Percentiles rank a stretch among this genome's conserved stretches.
phyloP scores from a whole-genome alignment of 2,888 invertebrate genomes.

The Panorpa germanica region DNA sequence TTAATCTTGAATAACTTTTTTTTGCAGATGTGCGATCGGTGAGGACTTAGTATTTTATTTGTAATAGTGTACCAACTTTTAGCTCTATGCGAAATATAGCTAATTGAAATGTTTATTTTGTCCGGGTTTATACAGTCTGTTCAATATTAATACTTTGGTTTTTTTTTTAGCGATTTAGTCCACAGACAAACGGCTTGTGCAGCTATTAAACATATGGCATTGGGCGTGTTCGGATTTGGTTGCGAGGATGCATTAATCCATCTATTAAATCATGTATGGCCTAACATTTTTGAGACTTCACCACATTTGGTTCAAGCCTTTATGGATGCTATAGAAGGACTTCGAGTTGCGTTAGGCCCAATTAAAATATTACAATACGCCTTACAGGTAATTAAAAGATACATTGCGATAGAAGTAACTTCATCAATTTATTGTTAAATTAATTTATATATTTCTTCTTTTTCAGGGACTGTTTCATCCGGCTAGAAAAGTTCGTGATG shows the following conservation, averaged over 20 bases:
- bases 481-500: conserved; percentile 95
- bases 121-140: too few species aligned
- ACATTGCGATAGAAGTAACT: conserved; percentile 5
- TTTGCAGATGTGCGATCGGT: too few species aligned
- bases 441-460: conserved; percentile 13
- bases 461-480: conserved; percentile 93
- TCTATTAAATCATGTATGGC: conserved; percentile 97
- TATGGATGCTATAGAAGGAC: conserved; percentile 96
- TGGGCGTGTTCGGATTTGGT: conserved; percentile 96
- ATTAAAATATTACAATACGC: conserved; percentile 93
- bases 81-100: too few species aligned
- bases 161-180: conserved; percentile 64
- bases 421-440: conserved; percentile 8
- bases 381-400: conserved; percentile 49
- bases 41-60: conserved; percentile 3
- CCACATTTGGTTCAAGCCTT: conserved; percentile 99
- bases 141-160: conserved; percentile 7
- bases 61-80: too few species aligned
- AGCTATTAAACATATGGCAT: conserved; percentile 96
- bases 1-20: too few species aligned
- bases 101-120: too few species aligned
- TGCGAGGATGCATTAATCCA: conserved; percentile 97
- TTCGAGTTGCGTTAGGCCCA: conserved; percentile 91
- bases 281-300: conserved; percentile 98
- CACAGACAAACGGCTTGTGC: conserved; percentile 98